phyloP scores from a whole-genome alignment of 2,113 vertebrate species.

The Neodontobutis hainanensis region DNA sequence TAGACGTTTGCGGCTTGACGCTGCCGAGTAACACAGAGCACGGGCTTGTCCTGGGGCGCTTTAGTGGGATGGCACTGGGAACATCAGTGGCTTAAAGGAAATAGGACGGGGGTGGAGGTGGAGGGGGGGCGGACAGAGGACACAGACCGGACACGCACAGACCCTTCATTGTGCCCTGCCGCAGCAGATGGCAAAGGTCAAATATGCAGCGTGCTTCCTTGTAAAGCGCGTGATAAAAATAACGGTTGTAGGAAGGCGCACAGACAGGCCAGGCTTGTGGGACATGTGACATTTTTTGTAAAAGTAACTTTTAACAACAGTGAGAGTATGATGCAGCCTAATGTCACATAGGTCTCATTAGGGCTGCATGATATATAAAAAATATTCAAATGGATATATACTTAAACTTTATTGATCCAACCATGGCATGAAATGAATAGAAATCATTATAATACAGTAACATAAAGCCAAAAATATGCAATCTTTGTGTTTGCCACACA shows the following conservation, averaged over 20 bases:
- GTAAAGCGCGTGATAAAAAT: conserved; percentile 70
- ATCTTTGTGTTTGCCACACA: no score
- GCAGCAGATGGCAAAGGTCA: conserved; percentile 83
- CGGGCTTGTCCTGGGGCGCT: conserved; percentile 62
- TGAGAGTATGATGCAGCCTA: no score
- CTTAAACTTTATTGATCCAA: no score
- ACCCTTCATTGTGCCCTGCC: conserved; percentile 85
- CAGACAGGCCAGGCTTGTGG: conserved; percentile 21
- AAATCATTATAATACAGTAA: no score
- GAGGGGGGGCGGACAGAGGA: conserved; percentile 60
- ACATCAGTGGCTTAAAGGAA: conserved; percentile 83
- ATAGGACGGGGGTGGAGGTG: conserved; percentile 23
- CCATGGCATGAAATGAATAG: no score
- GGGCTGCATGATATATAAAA: not conserved
- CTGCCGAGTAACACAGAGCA: conserved; percentile 51
- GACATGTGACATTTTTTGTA: not conserved
- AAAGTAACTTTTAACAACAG: no score
- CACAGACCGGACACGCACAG: conserved; percentile 74
- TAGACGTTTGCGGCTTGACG: conserved; percentile 41
- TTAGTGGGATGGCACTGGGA: conserved; percentile 74
- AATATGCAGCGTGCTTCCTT: conserved; percentile 83
- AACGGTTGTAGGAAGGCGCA: conserved; percentile 47
- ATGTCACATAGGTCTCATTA: not conserved
- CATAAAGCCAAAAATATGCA: no score
- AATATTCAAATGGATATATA: no score